phyloP scores from a whole-genome alignment of 2,113 vertebrate species.

The Anarrhichthys ocellatus region DNA sequence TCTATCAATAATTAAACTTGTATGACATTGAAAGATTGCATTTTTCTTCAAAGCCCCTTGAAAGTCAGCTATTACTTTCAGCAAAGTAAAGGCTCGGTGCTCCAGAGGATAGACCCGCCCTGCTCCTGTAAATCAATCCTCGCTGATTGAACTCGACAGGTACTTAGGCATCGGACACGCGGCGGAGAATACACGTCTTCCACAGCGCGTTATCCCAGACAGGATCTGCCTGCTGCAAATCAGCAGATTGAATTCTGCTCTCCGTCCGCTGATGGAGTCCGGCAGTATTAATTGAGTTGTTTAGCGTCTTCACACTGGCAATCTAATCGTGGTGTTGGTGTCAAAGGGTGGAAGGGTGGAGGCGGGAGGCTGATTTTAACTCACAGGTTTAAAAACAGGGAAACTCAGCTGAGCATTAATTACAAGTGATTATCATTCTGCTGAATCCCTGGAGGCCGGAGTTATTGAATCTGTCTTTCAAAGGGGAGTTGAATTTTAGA shows the following conservation, averaged over 20 bases:
- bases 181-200: slow-evolving; percentile 29
- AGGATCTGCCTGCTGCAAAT: slow-evolving; percentile 32
- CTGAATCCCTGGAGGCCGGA: slow-evolving; percentile 30
- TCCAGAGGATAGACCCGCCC: slow-evolving; percentile 38
- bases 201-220: slow-evolving; percentile 15
- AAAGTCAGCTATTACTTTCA: neutral
- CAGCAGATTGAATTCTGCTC: slow-evolving; percentile 27
- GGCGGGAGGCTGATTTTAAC: slow-evolving; percentile 12
- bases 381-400: slow-evolving; percentile 18
- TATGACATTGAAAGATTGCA: neutral
- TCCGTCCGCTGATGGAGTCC: slow-evolving; percentile 33
- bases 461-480: slow-evolving; percentile 36
- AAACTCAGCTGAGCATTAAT: slow-evolving; percentile 57
- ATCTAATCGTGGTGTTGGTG: slow-evolving; percentile 56
- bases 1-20: neutral
- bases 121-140: slow-evolving; percentile 27
- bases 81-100: neutral
- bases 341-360: slow-evolving; percentile 21
- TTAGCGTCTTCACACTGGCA: slow-evolving; percentile 62
- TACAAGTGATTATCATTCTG: slow-evolving; percentile 64
- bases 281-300: slow-evolving; percentile 69
- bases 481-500: slow-evolving; percentile 5
- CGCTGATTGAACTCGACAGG: slow-evolving; percentile 46
- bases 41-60: neutral
- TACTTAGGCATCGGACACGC: slow-evolving; percentile 38